Percentiles rank a stretch among this genome's conserved stretches.
phyloP scores from a whole-genome alignment of 2,113 vertebrate genomes.

The human region DNA sequence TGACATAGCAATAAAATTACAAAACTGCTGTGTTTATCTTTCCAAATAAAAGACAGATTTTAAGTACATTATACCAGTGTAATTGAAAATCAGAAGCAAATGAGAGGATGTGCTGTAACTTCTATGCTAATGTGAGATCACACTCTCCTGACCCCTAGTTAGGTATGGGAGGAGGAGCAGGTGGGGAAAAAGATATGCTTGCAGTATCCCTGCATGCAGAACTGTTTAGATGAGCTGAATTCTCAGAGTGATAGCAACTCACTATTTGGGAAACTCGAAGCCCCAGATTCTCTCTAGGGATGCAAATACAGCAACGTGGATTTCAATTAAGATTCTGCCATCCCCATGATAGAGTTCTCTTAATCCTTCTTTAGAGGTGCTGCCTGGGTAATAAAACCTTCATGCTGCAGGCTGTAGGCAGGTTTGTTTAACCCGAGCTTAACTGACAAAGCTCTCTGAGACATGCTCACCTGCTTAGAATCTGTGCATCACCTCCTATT shows the following conservation, averaged over 20 bases:
- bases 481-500: background rate
- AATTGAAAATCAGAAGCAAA: slow-evolving; percentile 69
- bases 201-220: background rate
- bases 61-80: slow-evolving; percentile 59
- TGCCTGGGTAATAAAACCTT: slow-evolving; percentile 62
- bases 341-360: slow-evolving; percentile 38
- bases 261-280: background rate
- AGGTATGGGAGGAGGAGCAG: background rate
- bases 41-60: slow-evolving; percentile 69
- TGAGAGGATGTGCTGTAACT: background rate
- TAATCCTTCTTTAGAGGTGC: slow-evolving; percentile 74
- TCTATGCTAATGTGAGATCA: background rate
- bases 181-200: background rate
- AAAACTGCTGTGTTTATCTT: slow-evolving; percentile 74
- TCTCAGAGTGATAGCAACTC: background rate
- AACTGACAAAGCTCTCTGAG: slow-evolving; percentile 31
- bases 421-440: slow-evolving; percentile 71
- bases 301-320: background rate
- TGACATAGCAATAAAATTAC: slow-evolving; percentile 73
- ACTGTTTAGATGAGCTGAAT: background rate
- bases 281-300: background rate
- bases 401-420: background rate
- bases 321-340: slow-evolving; percentile 76
- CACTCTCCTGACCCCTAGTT: background rate
- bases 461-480: background rate